Evolutionary conservation across 37 sponge, comb jelly and placozoan species (phyloP).

Genomic region (Oopsacas minuta): DNA sequence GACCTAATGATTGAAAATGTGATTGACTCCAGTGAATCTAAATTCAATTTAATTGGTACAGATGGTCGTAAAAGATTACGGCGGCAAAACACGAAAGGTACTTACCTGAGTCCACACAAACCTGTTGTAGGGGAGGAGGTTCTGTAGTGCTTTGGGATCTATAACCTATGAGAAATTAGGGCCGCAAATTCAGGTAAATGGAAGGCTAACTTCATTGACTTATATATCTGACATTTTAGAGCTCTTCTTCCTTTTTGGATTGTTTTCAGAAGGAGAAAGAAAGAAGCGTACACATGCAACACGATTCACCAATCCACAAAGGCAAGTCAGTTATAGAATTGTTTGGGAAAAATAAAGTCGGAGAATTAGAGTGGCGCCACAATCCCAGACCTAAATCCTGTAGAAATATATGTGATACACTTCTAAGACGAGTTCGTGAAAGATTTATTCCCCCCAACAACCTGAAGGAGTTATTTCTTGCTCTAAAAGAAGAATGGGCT

Average conservation of each 20-base stretch:
- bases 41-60: not conserved
- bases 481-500: not conserved
- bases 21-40: not conserved
- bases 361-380: not conserved
- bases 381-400: too few relatives aligned
- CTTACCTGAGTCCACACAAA: not conserved
- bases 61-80: not conserved
- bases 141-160: not conserved
- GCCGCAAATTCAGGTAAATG: not conserved
- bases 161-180: not conserved
- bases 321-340: not conserved
- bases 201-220: not conserved
- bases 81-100: not conserved
- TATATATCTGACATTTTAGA: not conserved
- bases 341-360: not conserved
- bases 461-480: not conserved
- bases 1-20: not conserved
- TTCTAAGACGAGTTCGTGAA: not conserved
- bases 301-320: not conserved
- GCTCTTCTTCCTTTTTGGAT: not conserved
- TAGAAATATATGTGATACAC: not conserved
- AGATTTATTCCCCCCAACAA: not conserved
- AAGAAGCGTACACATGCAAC: not conserved
- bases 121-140: not conserved
- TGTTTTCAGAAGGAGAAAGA: not conserved